phyloP scores from a whole-genome alignment of 2,797 vertebrate genomes.

The Dipus sagitta region DNA sequence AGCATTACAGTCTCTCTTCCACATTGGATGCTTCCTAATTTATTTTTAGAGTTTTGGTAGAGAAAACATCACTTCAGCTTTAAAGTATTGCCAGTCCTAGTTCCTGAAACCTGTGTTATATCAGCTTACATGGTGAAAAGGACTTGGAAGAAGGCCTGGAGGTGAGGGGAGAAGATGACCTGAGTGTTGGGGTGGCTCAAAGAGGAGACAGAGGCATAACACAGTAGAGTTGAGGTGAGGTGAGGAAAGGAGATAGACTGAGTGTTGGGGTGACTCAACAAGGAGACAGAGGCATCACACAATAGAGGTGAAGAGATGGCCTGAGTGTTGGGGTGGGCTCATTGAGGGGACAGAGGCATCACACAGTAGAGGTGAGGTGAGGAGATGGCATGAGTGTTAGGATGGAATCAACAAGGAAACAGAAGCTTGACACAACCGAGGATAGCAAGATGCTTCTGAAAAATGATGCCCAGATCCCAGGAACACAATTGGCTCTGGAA shows the following conservation, averaged over 20 bases:
- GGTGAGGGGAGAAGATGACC: no score
- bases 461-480: no score
- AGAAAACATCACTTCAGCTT: background rate
- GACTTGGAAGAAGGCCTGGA: no score
- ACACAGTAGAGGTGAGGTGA: background rate
- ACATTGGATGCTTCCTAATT: background rate
- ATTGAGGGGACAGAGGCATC: rapidly evolving
- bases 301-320: background rate
- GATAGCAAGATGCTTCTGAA: background rate
- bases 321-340: background rate
- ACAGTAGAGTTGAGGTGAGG: background rate
- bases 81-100: background rate
- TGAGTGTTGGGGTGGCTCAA: background rate
- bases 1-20: background rate
- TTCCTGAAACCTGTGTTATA: background rate
- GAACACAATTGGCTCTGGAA: background rate
- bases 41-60: background rate
- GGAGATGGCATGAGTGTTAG: background rate
- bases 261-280: rapidly evolving
- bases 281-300: background rate
- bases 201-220: no score
- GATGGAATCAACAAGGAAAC: no score
- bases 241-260: background rate
- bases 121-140: background rate
- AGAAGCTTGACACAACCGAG: no score